Evolutionary conservation across 2,888 invertebrate species (phyloP).

Genomic region (Megaustenia siamemsis): DNA sequence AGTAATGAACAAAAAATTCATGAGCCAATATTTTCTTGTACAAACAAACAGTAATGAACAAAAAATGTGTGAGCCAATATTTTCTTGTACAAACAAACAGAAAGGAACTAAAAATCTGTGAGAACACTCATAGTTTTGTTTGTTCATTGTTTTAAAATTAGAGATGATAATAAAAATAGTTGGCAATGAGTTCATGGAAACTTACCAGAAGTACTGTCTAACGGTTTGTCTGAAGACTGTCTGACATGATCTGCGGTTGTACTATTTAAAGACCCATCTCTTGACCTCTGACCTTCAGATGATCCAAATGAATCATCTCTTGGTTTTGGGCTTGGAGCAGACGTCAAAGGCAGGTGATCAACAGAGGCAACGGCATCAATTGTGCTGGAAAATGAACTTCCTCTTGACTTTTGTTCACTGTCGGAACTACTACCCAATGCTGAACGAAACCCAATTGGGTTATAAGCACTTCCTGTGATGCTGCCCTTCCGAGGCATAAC

Average conservation of each 20-base stretch:
- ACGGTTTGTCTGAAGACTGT: slow-evolving; percentile 7
- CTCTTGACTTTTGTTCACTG: slow-evolving; percentile 30
- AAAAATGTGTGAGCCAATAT: background rate
- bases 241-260: background rate
- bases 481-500: slow-evolving; percentile 48
- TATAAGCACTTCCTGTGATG: slow-evolving; percentile 57
- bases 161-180: too few species aligned
- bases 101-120: background rate
- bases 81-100: background rate
- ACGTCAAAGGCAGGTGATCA: background rate
- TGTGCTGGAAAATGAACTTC: slow-evolving; percentile 27
- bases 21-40: too few species aligned
- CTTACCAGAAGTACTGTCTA: background rate
- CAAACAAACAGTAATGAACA: background rate
- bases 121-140: too few species aligned
- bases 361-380: background rate
- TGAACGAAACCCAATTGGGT: slow-evolving; percentile 54
- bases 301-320: background rate
- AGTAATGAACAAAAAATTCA: too few species aligned
- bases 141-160: too few species aligned
- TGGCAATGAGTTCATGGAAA: background rate
- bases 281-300: slow-evolving; percentile 27
- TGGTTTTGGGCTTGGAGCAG: background rate
- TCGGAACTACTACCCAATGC: slow-evolving; percentile 40
- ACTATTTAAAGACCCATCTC: slow-evolving; percentile 1